Base-by-base conservation (phyloP, 2,888 invertebrate species). In the Aphidoletes aphidimyza region DNA sequence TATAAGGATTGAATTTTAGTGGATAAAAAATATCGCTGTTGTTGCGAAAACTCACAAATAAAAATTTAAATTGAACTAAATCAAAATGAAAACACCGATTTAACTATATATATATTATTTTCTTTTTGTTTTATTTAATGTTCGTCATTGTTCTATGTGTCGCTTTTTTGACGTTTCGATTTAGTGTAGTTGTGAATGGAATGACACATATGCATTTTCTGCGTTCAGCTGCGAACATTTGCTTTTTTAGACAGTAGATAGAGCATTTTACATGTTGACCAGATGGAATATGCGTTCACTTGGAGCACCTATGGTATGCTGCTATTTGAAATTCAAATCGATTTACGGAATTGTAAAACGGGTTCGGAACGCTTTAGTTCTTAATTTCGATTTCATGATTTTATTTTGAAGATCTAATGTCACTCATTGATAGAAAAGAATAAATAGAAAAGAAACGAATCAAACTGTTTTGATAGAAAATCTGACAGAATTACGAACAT, bases 101-200 rank as follows among this genome's bases (percentile, higher is more conserved):
- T 6, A 30, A 69, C 9, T 47, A 3, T 22, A 47, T n/a, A n/a
- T n/a, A 54, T 22, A 14, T 22, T 54, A 22, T 54, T n/a, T 22
- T 54, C 22, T 3, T 54, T 22, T n/a, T n/a, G n/a, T 54, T 69
- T 26, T 69, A 69, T 81, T 81, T 37, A 37, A 81, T 36, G 81
- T 81, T 81, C 81, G 36, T 81, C 81, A 81, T 81, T 81, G 37
- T 81, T 81, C 81, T 81, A 81, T 81, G 81, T 81, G 81, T 81
- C 81, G 81, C 37, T 81, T 81, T 81, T 81, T 81, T 81, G 81
- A 81, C 81, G 37, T 81, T 81, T 81, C 37, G n/a, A 81, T 37
- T n/a, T 19, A 1, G 78, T 78, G 36, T 81, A 5, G 81, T 69
- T 30, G 69, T 69, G 69, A 3, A 19, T 22, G 17, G 11, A 69